These are phyloP conservation scores for Lycophotia porphyrea DNA, from an alignment of 2,888 invertebrate genomes.

Conservation along the genomic window DNA sequence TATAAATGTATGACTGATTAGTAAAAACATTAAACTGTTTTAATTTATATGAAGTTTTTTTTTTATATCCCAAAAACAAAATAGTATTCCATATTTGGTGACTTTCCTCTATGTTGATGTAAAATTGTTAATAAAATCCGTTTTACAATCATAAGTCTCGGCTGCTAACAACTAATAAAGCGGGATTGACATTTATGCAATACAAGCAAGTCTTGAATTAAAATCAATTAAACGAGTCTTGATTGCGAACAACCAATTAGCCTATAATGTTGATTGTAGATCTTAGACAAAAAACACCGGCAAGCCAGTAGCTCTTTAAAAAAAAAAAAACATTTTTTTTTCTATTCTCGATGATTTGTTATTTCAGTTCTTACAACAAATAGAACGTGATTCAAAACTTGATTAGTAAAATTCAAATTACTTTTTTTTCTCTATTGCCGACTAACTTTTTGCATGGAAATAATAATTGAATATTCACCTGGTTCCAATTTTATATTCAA, in stretches of 20 bases:
- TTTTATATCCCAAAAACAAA: too few relatives aligned
- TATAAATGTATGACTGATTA: too few relatives aligned
- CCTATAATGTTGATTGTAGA: conserved; percentile 27
- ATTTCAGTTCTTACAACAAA: conserved; percentile 24
- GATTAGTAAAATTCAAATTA: conserved; percentile 43
- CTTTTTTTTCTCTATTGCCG: conserved; percentile 32
- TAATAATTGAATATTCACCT: conserved; percentile 43
- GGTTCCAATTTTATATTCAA: conserved; percentile 31
- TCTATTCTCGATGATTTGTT: conserved; percentile 6
- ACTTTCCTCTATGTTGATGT: conserved; percentile 7
- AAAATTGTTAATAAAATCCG: conserved; percentile 23
- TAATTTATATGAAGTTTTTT: too few relatives aligned
- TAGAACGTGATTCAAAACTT: conserved; percentile 46
- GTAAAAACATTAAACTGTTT: too few relatives aligned
- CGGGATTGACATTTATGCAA: conserved; percentile 48
- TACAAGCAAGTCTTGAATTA: conserved; percentile 49
- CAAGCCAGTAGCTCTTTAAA: conserved; percentile 21
- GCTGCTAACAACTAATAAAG: conserved; percentile 27
- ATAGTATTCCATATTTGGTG: too few relatives aligned
- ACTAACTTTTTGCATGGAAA: conserved; percentile 36
- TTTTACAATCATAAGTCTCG: conserved; percentile 19
- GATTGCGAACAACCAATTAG: conserved; percentile 51
- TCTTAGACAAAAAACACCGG: conserved; percentile 43
- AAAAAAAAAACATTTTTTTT: conserved; percentile 27
- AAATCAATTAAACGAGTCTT: conserved; percentile 41